Evolutionary conservation across 2,888 invertebrate species (phyloP).

Genomic region (Dryobotodes eremita): DNA sequence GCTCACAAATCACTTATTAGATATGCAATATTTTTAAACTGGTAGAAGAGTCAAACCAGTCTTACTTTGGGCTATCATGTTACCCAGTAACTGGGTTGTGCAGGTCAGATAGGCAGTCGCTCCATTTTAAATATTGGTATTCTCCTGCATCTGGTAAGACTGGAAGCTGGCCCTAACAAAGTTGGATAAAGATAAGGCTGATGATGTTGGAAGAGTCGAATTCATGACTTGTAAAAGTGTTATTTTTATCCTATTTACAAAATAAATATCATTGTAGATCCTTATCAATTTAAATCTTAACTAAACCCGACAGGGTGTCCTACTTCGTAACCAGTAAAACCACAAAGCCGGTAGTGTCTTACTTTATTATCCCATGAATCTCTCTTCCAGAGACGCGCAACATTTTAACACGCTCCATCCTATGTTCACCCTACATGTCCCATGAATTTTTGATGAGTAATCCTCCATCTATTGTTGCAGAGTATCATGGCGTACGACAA

Average conservation of each 20-base stretch:
- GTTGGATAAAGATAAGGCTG: neutral
- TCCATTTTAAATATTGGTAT: neutral
- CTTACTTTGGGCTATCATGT: no score
- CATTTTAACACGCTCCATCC: slow-evolving; percentile 35
- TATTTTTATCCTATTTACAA: neutral
- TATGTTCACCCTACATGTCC: slow-evolving; percentile 24
- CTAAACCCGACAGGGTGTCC: neutral
- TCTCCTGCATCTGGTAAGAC: neutral
- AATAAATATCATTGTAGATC: neutral
- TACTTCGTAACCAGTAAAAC: slow-evolving; percentile 14
- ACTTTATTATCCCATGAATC: slow-evolving; percentile 55
- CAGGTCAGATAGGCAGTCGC: neutral
- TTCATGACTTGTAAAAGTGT: neutral
- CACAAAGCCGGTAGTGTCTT: slow-evolving; percentile 26
- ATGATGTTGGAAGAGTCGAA: neutral
- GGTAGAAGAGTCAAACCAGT: no score
- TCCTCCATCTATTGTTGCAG: slow-evolving; percentile 68
- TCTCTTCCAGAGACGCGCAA: slow-evolving; percentile 29
- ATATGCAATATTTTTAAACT: no score
- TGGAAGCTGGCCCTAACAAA: neutral
- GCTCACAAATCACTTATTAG: no score
- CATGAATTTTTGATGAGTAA: slow-evolving; percentile 61
- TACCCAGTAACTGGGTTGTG: neutral
- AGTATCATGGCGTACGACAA: slow-evolving; percentile 74
- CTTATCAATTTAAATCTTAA: neutral